A percentile compares a stretch with the other conserved stretches of the same genome.
Evolutionary conservation across 2,113 vertebrate species (phyloP).

Genomic region (Hypomesus transpacificus): DNA sequence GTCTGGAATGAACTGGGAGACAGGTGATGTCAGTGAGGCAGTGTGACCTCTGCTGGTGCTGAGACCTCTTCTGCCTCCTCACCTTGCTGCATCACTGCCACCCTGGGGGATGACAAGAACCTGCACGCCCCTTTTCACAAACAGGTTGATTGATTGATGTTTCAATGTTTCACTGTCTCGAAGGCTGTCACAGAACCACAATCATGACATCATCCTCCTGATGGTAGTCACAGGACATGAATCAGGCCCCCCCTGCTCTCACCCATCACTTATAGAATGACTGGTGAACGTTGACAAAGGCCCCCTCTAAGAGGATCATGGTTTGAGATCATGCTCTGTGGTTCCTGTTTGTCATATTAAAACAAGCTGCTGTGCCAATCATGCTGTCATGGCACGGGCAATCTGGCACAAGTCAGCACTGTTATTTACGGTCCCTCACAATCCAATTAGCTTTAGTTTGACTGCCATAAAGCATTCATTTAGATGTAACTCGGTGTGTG

Average conservation of each 20-base stretch:
- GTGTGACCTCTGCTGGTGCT: too few species aligned
- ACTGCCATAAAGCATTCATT: slow-evolving; percentile 16
- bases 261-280: neutral
- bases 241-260: neutral
- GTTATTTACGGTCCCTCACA: slow-evolving; percentile 37
- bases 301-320: neutral
- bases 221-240: too few species aligned
- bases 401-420: slow-evolving; percentile 15
- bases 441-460: slow-evolving; percentile 35
- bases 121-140: too few species aligned
- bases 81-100: too few species aligned
- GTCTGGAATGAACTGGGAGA: too few species aligned
- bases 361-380: slow-evolving; percentile 32
- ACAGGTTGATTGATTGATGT: too few species aligned
- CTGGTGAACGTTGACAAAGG: neutral
- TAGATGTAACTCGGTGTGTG: slow-evolving; percentile 21
- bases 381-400: slow-evolving; percentile 27
- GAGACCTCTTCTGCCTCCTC: too few species aligned
- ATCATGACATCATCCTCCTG: too few species aligned
- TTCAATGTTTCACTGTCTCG: too few species aligned
- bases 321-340: slow-evolving; percentile 5
- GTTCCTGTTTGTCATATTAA: slow-evolving; percentile 26
- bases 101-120: too few species aligned
- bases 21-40: too few species aligned
- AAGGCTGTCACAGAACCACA: neutral